Percentiles rank a stretch among this genome's conserved stretches.
Conservation (phyloP, 1,140 invertebrate genomes). For the Periplaneta americana region DNA sequence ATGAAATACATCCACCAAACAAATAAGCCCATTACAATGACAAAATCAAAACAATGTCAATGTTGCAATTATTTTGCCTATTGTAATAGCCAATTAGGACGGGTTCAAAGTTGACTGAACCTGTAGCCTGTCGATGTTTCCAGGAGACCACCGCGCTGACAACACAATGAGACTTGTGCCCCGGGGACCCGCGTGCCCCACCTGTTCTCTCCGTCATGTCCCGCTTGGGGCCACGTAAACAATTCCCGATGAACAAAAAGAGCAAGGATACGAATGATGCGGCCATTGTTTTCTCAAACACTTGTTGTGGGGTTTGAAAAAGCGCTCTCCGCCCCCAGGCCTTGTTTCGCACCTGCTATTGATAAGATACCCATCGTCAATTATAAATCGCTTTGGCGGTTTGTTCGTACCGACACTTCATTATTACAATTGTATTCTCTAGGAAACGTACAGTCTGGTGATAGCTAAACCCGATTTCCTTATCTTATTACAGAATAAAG, state of each 20-base stretch:
- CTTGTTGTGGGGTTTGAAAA: not conserved
- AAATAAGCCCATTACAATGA: too few species aligned
- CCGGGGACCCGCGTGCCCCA: not conserved
- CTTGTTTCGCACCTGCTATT: not conserved
- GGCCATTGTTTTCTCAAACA: not conserved
- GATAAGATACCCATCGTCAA: not conserved
- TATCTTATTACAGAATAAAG: too few species aligned
- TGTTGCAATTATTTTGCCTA: too few species aligned
- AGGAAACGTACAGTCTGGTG: not conserved
- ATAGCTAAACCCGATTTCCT: too few species aligned
- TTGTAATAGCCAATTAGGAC: too few species aligned
- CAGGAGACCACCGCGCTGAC: not conserved
- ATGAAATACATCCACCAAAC: too few species aligned
- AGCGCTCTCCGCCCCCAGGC: not conserved
- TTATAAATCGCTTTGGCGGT: not conserved
- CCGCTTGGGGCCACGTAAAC: not conserved
- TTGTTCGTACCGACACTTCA: not conserved
- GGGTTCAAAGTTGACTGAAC: not conserved
- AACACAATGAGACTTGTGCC: not conserved
- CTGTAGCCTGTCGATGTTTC: not conserved
- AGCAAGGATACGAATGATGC: not conserved
- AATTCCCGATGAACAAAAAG: not conserved
- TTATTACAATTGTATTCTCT: not conserved
- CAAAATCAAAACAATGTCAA: too few species aligned
- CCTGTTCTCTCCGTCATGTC: not conserved